Evolutionary conservation across 1,140 invertebrate genomes (phyloP).

Genomic region (Hesperophylax magnus): DNA sequence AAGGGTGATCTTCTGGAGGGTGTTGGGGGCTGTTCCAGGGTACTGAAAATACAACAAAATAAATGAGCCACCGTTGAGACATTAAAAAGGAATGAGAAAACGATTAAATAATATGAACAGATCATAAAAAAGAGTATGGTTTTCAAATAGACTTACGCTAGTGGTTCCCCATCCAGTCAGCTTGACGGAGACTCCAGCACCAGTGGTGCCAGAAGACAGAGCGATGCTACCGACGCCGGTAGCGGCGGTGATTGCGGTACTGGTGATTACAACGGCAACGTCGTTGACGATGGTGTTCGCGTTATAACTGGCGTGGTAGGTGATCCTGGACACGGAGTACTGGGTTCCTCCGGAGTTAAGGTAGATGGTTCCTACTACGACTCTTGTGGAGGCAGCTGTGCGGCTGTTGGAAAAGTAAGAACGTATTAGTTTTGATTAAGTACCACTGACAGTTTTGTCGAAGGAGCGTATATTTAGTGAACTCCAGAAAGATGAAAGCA

Average conservation of each 20-base stretch:
- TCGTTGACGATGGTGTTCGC: constrained; percentile 63
- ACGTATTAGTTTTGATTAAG: too few relatives aligned
- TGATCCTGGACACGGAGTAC: constrained; percentile 65
- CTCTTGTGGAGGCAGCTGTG: constrained; percentile 60
- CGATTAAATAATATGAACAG: too few relatives aligned
- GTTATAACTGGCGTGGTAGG: constrained; percentile 69
- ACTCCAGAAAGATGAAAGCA: too few relatives aligned
- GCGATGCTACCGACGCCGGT: constrained; percentile 63
- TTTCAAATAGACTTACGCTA: constrained; percentile 59
- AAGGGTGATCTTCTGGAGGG: constrained; percentile 67
- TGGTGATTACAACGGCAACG: constrained; percentile 69
- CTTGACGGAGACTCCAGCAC: constrained; percentile 60
- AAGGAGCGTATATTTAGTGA: too few relatives aligned
- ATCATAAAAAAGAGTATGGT: background rate
- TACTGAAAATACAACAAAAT: constrained; percentile 59
- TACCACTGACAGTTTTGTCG: too few relatives aligned
- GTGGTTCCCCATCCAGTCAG: constrained; percentile 71
- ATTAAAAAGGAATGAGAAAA: too few relatives aligned
- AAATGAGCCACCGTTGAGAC: background rate
- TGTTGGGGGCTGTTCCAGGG: constrained; percentile 62
- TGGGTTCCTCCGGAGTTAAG: too few relatives aligned
- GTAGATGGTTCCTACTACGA: constrained; percentile 70
- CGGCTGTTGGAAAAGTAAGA: constrained; percentile 54
- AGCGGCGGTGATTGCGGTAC: constrained; percentile 64
- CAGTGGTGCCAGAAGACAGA: constrained; percentile 58